Evolutionary conservation across 2,888 invertebrate genomes (phyloP), one percentile per base, ranked within the genome.

Genomic region (Eulithis prunata): DNA sequence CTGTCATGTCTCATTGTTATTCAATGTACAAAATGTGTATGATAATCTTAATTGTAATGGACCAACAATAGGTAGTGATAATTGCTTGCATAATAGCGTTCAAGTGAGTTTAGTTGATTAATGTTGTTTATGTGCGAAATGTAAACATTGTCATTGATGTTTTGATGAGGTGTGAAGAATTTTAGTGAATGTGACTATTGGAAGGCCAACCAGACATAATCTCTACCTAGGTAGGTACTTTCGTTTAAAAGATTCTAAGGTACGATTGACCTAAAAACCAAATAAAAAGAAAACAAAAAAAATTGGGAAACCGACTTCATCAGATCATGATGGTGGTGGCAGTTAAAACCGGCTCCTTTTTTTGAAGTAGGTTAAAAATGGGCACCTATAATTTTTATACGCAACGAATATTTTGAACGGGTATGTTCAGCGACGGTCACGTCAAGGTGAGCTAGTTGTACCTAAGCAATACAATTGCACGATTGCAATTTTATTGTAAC

Each of bases 1-100:
- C 72, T 53, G 76, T 73, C 76, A 71, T 72, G 57, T 77, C 70
- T 73, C 75, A 82, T 83, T 82, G 81, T 81, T 73, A 73, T 75
- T 76, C 73, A 69, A 68, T 54, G 66, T 64, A 70, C 74, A 71
- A 73, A 77, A 76, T 77, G 66, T 73, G 72, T 63, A 64, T 66
- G 61, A 58, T 64, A 62, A 74, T 78, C 68, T 68, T 70, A 69
- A 81, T 78, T 78, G 74, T 74, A 70, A 70, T 71, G 38, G 71
- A 75, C 74, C 71, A 71, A 77, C 75, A 73, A 73, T 71, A 68
- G 69, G 60, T 64, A 66, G 65, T 60, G 67, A 61, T 78, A 75
- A 75, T 71, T 72, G 68, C 69, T 75, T 72, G 72, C 70, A 73
- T 72, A 71, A 71, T 71, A 62, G 58, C 62, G 62, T 54, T 68